Conservation (phyloP, 2,113 vertebrate species). For the Chamaetylas fuelleborni region DNA sequence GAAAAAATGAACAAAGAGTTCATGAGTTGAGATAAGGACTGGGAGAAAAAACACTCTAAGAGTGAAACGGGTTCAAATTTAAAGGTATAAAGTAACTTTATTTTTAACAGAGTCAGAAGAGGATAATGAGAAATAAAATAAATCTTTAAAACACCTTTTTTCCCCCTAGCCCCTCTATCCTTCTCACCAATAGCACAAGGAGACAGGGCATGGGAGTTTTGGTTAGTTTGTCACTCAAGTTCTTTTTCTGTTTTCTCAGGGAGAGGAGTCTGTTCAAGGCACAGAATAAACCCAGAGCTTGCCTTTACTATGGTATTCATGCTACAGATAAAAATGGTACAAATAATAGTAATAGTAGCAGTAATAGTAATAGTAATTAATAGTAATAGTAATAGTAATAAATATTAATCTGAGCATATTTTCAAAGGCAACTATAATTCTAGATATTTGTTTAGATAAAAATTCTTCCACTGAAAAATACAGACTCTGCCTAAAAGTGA, state of each 20-base stretch:
- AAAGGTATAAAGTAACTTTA: background rate
- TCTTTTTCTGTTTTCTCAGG: background rate
- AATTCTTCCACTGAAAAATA: background rate
- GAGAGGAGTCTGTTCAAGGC: background rate
- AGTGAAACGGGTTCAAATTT: background rate
- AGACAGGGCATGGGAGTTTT: background rate
- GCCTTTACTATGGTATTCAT: background rate
- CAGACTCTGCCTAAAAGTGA: background rate
- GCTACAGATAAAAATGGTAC: background rate
- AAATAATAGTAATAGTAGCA: too few relatives aligned
- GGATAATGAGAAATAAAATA: background rate
- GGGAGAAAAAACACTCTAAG: background rate
- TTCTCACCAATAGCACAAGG: background rate
- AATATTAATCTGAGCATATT: background rate
- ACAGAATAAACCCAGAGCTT: background rate
- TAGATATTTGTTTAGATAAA: background rate
- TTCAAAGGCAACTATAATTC: background rate
- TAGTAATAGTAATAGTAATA: background rate
- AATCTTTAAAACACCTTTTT: background rate
- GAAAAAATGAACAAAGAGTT: background rate
- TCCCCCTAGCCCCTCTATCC: background rate
- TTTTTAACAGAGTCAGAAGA: background rate
- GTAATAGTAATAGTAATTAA: too few relatives aligned
- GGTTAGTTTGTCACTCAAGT: fast-evolving
- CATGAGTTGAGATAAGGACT: background rate